Base-by-base conservation (phyloP, 2,113 vertebrate genomes). In the Colinus virginianus region DNA sequence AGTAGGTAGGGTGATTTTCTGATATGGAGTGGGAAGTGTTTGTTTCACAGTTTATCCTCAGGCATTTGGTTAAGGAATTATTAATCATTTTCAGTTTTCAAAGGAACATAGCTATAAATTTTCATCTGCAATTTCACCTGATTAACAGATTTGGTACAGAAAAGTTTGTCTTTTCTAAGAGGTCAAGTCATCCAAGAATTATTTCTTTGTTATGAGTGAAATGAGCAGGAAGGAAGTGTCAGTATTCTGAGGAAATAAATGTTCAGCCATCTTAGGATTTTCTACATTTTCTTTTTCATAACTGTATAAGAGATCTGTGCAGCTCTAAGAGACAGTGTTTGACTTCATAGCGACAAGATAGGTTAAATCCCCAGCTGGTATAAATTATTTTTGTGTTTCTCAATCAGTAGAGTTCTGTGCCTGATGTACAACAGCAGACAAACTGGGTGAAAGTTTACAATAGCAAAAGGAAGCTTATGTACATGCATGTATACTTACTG, bases 11-110 rank as follows among this genome's bases (percentile, higher is more conserved):
- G 77, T 67, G 63, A 89, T 82, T 93, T 82, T 82, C 25, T 59
- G 25, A 34, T 56, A 32, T 88, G 34, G 72, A 92, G 7, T 11
- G 64, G 66, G 59, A 74, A 84, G 11, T 38, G 9, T 63, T 90
- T 87, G 21, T 87, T 84, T 87, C 81, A 89, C 70, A 84, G 66
- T 77, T 90, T 84, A 58, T 90, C 64, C 63, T 92, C 45, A 32
- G 45, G 80, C 43, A 55, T 87, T 71, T 77, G 19, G 28, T 48
- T 67, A 76, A 87, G 69, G 32, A 81, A 84, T 78, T 86, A 71
- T 55, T 92, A 18, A 70, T 68, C 0, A 1, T 90, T 95, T 88
- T 58, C 11, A 28, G 9, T 70, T 91, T 84, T 92, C 70, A 89
- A 66, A 76, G 36, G 13, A 25, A 67, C 21, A 6, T 89, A 77